Base-by-base conservation (phyloP, 2,888 invertebrate species). In the Amblyjoppa proteus region DNA sequence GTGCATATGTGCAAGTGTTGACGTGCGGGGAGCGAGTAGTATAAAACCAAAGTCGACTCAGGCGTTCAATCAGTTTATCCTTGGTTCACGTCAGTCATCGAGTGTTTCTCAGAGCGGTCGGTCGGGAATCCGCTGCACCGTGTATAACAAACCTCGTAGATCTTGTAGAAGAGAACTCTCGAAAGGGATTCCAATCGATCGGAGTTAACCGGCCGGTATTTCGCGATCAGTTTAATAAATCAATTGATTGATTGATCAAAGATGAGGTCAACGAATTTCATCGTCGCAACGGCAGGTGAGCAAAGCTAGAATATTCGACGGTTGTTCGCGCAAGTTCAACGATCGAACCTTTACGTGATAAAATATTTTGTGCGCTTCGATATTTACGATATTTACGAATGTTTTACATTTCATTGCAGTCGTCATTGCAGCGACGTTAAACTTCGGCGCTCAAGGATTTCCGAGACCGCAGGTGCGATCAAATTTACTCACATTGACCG, bases 11-110 rank as follows among this genome's bases (percentile, higher is more conserved):
- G 77, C 38, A 11, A 68, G 58, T 31, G 38, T 25, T 25, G 34
- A 49, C 49, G 70, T 66, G 74, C 41, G 38, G 68, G 45, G 69
- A 45, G 68, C 78, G 74, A 81, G 80, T 70, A 56, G 77, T 85
- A 88, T 88, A 87, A 87, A 87, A 77, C 61, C 78, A 73, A 74
- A 84, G 78, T 73, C 76, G 82, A 75, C 41, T 49, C 69, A 31
- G 74, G 20, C 38, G 56, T 74, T 38, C 69, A 69, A 71, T 78
- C 87, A 87, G 84, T 88, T 20, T 45, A 81, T 82, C 56, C 70
- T 74, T 70, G 64, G 82, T 74, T 83, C 38, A 58, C 58, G 20
- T 41, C 58, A 64, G 41, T 49, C 56, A 51, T 71, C 58, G 45
- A 49, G 34, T 16, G 49, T 16, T 56, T 61, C 41, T 66, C 61